Conservation (phyloP, 2,797 vertebrate genomes). For the Bradypodion ventrale region DNA sequence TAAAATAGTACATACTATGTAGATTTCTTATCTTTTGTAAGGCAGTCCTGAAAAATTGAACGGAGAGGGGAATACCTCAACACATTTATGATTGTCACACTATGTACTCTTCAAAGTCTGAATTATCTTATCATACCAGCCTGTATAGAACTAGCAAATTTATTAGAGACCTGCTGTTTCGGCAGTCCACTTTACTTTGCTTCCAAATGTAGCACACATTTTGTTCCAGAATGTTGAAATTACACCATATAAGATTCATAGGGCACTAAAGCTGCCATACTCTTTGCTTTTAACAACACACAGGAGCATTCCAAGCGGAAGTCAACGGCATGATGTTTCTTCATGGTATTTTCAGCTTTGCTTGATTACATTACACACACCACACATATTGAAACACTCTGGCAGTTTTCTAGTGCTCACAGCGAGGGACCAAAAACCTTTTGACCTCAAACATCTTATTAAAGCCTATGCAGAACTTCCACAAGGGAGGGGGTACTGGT, state of each 20-base stretch:
- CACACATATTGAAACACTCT: constrained; percentile 80
- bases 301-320: constrained; percentile 56
- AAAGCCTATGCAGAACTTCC: constrained; percentile 81
- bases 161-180: neutral
- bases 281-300: constrained; percentile 33
- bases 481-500: constrained; percentile 61
- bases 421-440: constrained; percentile 80
- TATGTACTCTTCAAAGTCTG: neutral
- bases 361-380: constrained; percentile 74
- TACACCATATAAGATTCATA: constrained; percentile 17
- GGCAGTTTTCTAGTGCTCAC: constrained; percentile 75
- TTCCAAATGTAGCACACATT: neutral
- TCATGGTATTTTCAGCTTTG: constrained; percentile 66
- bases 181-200: neutral
- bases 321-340: constrained; percentile 53
- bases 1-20: neutral
- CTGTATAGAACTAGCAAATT: neutral
- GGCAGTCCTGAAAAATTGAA: neutral
- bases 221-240: constrained; percentile 30
- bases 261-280: neutral
- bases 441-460: constrained; percentile 89
- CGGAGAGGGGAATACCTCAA: no score
- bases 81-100: neutral
- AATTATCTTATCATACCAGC: neutral
- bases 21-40: neutral